Evolutionary conservation across 1,140 invertebrate genomes (phyloP).

Genomic region (Drosophila takahashii): DNA sequence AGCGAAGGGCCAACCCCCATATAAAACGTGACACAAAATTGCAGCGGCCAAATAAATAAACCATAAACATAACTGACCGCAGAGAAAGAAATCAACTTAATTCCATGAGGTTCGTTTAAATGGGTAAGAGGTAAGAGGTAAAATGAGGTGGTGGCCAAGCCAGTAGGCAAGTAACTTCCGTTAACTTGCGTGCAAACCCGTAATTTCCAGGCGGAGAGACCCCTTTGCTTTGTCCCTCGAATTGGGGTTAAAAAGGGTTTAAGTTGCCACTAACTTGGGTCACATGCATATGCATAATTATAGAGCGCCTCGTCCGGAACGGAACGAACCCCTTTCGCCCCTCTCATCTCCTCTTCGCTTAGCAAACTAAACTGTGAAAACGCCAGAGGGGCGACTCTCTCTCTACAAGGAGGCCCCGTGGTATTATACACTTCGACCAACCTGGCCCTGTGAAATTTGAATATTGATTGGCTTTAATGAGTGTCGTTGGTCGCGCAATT

Average conservation of each 20-base stretch:
- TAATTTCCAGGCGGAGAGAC: slow-evolving; percentile 52
- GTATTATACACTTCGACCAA: slow-evolving; percentile 1
- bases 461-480: slow-evolving; percentile 82
- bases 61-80: slow-evolving; percentile 75
- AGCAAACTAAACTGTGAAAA: slow-evolving; percentile 80
- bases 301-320: slow-evolving; percentile 58
- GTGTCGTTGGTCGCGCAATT: slow-evolving; percentile 70
- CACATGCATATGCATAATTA: slow-evolving; percentile 82
- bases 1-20: slow-evolving; percentile 40
- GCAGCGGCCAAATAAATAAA: slow-evolving; percentile 75
- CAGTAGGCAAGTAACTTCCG: slow-evolving; percentile 58
- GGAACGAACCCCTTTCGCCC: slow-evolving; percentile 32
- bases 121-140: neutral
- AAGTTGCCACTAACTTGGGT: slow-evolving; percentile 62
- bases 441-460: slow-evolving; percentile 65
- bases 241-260: slow-evolving; percentile 82
- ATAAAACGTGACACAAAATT: slow-evolving; percentile 73
- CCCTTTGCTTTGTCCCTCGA: neutral
- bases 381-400: slow-evolving; percentile 31
- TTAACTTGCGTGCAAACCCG: slow-evolving; percentile 74
- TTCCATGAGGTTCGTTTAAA: slow-evolving; percentile 13
- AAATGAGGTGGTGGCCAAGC: neutral
- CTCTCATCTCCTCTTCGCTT: slow-evolving; percentile 28
- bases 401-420: neutral
- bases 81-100: slow-evolving; percentile 63